Base-by-base conservation (phyloP, 2,888 invertebrate species). In the Pristionchus arcanus region DNA sequence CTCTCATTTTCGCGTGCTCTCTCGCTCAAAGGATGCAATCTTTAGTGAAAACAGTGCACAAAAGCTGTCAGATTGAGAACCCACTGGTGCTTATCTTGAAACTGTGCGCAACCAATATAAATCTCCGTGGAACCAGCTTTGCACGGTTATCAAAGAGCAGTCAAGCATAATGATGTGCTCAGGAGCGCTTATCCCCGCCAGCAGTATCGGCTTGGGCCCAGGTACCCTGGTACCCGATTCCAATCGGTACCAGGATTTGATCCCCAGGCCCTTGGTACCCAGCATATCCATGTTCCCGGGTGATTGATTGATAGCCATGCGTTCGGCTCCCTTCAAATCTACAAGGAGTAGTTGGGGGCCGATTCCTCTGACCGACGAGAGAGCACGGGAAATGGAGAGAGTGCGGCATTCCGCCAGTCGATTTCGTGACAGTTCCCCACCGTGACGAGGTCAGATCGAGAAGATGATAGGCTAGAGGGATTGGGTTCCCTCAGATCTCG, bases 361-460 rank as follows among this genome's bases (percentile, higher is more conserved):
- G 25, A 59, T 66, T 0, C 28, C 31, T 68, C 68, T 68, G 68
- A 31, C 31, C 68, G 68, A 31, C 15, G 28, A 68, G 68, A 68
- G 68, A 31, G 68, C 34, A 31, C 21, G 68, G 31, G 68, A 68
- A 16, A 68, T 4, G 28, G 31, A 34, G 68, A 68, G 68, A 68
- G 68, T n/a, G 31, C 3, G 31, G 21, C 25, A 4, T 4, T 11
- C 42, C 74, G n/a, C 19, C 42, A 81, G 42, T 53, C 53, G 7
- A 2, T n/a, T 81, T 53, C 37, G 81, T 81, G 81, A 81, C 81
- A 81, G 81, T 81, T 81, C 49, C 49, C 9, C n/a, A 37, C 37
- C 2, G 81, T 49, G 81, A 81, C 81, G 81, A 81, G 81, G 81
- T 53, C 81, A 81, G 81, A 81, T 81, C 49, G 42, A 15, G 49